phyloP scores from a whole-genome alignment of 2,113 vertebrate genomes.

The Hemiscyllium ocellatum region DNA sequence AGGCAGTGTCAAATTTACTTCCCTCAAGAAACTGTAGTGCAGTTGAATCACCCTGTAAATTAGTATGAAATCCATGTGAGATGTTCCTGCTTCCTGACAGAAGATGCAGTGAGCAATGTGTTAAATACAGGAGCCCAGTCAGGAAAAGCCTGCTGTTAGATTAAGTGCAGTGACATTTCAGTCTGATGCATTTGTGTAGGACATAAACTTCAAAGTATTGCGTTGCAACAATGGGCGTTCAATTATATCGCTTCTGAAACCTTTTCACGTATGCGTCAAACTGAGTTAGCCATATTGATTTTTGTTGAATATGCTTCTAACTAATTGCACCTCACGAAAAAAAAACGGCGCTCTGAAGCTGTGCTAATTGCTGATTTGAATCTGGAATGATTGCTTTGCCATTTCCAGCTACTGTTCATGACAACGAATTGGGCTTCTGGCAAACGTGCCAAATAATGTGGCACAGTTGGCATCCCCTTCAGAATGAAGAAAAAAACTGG shows the following conservation, averaged over 20 bases:
- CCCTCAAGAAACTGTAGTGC: background rate
- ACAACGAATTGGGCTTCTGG: background rate
- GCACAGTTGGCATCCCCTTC: background rate
- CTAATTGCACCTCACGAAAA: background rate
- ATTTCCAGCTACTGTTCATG: constrained; percentile 4
- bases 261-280: background rate
- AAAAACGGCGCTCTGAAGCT: background rate
- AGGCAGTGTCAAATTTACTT: background rate
- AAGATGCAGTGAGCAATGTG: constrained; percentile 5
- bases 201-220: constrained; percentile 19
- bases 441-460: background rate
- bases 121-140: constrained; percentile 4
- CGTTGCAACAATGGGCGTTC: background rate
- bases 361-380: background rate
- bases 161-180: constrained; percentile 27
- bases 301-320: constrained; percentile 2
- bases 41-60: background rate
- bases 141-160: background rate
- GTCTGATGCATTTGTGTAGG: background rate
- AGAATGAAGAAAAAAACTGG: no score
- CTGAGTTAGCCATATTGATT: background rate
- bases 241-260: background rate
- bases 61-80: background rate
- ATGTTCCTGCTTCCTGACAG: background rate
- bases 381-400: constrained; percentile 10